Evolutionary conservation across 2,113 vertebrate genomes (phyloP), one percentile per base, ranked within the genome.

Genomic region (Elgaria multicarinata): DNA sequence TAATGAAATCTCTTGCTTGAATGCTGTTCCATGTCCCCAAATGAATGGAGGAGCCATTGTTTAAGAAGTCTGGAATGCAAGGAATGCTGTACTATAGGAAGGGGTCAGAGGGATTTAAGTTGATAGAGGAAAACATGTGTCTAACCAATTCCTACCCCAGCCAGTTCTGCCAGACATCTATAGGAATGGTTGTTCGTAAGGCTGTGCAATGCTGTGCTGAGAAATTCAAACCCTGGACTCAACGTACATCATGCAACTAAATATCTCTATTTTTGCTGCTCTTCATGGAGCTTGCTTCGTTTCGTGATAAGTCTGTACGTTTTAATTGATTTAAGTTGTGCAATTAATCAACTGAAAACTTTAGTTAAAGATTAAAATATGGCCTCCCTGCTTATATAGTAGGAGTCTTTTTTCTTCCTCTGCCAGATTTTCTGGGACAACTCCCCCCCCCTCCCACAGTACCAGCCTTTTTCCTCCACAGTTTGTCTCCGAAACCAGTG

Each of bases 41-140:
- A 89, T 85, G 81, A 89, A 89, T 89, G 82, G 88, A 89, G 82
- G 88, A 89, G 88, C 88, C 88, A 89, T 89, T 89, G 88, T 89
- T 89, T 89, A 89, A 89, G 82, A 83, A 69, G 88, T 89, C 82
- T 89, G 88, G 88, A 89, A 89, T 89, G 82, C 62, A 78, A 85
- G 58, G 88, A 78, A 89, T 89, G 88, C 82, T 53, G 46, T 55
- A 69, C 81, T 89, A 89, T 89, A 89, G 88, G 88, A 89, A 84
- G n/a, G 87, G 88, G 88, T 89, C 82, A 89, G 88, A 85, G 36
- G 81, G 88, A 89, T 85, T 89, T 89, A 84, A 89, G 81, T 77
- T 84, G 88, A 89, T 89, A 84, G 88, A 89, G 81, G 88, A 89
- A 89, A 89, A 85, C 88, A 89, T 89, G 88, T 89, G 88, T 85